Evolutionary conservation across 1,140 invertebrate species (phyloP), one percentile per base, ranked within the genome.

Genomic region (Rhagoletis pomonella): DNA sequence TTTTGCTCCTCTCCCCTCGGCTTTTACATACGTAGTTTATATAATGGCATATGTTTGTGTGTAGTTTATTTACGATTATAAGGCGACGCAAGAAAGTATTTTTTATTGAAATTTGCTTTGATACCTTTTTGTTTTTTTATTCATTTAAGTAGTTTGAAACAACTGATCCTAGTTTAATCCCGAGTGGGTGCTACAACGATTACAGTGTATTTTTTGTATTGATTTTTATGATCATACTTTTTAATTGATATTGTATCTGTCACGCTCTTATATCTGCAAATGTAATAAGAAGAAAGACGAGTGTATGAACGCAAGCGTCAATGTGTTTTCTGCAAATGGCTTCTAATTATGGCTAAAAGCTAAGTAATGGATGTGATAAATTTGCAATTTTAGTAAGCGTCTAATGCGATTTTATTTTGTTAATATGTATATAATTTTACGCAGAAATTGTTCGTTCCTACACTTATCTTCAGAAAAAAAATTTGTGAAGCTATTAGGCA

Each of bases 201-300:
- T 29, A 81, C 7, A 81, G 50, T 19, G n/a, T 29, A 50, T 55
- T 55, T 29, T 81, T 19, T 81, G 47, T 29, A 55, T 58, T n/a
- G 10, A n/a, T 3, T 47, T 4, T 77, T 50, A 4, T 81, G 50
- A 7, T 81, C 42, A 62, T 62, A 17, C 9, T 47, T 62, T 73
- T 47, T 73, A 42, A 7, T 73, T 81, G 73, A 10, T 81, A 81
- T 81, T 81, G 73, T 81, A 81, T 81, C 47, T 81, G 73, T 81
- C 73, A 81, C 73, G 73, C 55, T 81, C 19, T 55, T 58, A 19
- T 19, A 81, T 81, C 73, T 81, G 73, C 73, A 81, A 81, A 55
- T 81, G 73, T 81, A 81, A 81, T n/a, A 81, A 81, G 55, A 81
- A 81, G 73, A 81, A 81, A 81, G n/a, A 81, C 47, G 73, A 81